Evolutionary conservation across 2,113 vertebrate species (phyloP).

Genomic region (Galbula dea): DNA sequence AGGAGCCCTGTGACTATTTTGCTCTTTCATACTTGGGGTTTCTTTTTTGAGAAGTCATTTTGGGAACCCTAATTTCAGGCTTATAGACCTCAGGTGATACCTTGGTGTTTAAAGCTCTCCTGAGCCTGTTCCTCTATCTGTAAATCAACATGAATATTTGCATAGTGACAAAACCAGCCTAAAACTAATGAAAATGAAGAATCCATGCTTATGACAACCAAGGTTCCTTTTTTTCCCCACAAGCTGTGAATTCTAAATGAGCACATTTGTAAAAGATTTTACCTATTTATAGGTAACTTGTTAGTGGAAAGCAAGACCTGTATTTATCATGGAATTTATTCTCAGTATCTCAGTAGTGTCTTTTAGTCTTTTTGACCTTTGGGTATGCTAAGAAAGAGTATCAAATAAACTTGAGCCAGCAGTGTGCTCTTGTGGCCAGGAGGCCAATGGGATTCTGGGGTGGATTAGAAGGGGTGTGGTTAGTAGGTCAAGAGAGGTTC

Average conservation of each 20-base stretch:
- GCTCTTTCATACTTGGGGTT: not conserved
- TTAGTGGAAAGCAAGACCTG: not conserved
- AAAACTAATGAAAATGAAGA: not conserved
- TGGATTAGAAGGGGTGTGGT: too few species aligned
- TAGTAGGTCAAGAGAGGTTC: too few species aligned
- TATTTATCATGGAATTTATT: not conserved
- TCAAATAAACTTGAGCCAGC: too few species aligned
- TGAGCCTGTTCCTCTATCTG: not conserved
- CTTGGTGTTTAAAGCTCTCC: not conserved
- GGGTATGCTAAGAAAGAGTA: not conserved
- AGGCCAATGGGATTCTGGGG: too few species aligned
- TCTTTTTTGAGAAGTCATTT: not conserved
- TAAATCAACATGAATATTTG: not conserved
- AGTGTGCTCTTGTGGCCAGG: too few species aligned
- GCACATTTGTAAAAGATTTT: not conserved
- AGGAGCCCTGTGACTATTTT: not conserved
- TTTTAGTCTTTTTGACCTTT: not conserved
- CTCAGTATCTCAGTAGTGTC: not conserved
- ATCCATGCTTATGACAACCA: not conserved
- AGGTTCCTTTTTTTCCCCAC: not conserved
- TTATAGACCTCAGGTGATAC: too few species aligned
- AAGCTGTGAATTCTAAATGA: not conserved
- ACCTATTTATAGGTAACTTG: not conserved
- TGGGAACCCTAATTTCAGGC: not conserved
- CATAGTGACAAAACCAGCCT: not conserved